Evolutionary conservation across 2,113 vertebrate species (phyloP), one percentile per base, ranked within the genome.

Genomic region (Talpa occidentalis): DNA sequence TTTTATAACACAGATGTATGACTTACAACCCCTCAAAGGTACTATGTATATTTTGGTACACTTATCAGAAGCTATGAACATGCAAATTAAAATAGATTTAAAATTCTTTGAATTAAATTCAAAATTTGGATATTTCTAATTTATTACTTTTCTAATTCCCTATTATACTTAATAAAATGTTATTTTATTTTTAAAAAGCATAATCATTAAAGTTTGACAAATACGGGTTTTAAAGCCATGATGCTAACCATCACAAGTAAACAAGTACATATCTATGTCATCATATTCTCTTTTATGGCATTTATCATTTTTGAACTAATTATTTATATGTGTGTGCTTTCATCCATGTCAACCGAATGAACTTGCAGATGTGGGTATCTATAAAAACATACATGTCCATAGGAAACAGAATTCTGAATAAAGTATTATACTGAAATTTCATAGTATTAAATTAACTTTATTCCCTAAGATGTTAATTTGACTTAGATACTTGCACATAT

Each of bases 31-130:
- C 77, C 81, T 93, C 35, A 91, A 86, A 94, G 78, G 8, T 12
- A 85, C 3, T 32, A 52, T 52, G 35, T 49, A 32, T n/a, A 84
- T 85, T 95, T 54, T 79, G 42, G 30, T 3, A 77, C 44, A 86
- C 35, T 88, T 94, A 62, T 88, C 80, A 91, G 32, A 92, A 86
- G 69, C 21, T 59, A 90, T 54, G 19, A 87, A 49, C 64, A 86
- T 0, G 0, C 72, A 92, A 72, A 92, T 79, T 35, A 79, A 93
- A 85, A 81, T 52, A 54, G 17, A 49, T 67, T 44, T 74, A 80
- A 69, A 79, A 84, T 66, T 72, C 76, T 49, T 80, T 76, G 32
- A 88, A 86, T 91, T 94, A 91, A 93, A 80, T 30, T n/a, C n/a
- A n/a, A n/a, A n/a, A n/a, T n/a, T n/a, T 70, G 14, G 19, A 35